Conservation (phyloP, 2,888 invertebrate species). For the Melieria crassipennis region DNA sequence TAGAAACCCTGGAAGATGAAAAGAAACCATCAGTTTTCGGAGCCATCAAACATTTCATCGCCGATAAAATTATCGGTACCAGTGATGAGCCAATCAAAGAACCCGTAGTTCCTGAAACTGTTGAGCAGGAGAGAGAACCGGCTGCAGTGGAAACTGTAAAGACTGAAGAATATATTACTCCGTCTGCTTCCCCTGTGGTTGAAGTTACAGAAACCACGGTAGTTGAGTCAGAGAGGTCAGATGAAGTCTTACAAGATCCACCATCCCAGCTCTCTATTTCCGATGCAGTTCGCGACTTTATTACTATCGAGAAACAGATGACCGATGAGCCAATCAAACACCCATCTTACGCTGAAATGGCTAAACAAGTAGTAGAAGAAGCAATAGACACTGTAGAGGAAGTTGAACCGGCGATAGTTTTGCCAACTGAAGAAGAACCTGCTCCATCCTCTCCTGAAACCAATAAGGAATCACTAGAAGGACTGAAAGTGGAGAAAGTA, state of each 20-base stretch:
- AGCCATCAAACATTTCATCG: no score
- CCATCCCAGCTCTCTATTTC: no score
- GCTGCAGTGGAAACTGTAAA: no score
- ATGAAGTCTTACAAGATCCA: background rate
- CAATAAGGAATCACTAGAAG: constrained; percentile 4
- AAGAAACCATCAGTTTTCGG: background rate
- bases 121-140: no score
- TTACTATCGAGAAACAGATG: background rate
- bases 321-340: background rate
- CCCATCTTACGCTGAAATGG: background rate
- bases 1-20: constrained; percentile 30
- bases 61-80: no score
- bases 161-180: no score
- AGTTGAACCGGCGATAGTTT: background rate
- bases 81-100: no score
- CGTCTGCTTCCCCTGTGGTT: background rate
- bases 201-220: background rate
- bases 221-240: background rate
- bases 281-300: no score
- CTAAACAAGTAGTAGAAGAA: background rate
- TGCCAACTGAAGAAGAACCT: background rate
- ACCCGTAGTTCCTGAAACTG: no score
- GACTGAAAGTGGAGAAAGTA: constrained; percentile 1
- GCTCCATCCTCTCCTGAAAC: background rate
- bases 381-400: background rate